Evolutionary conservation across 2,888 invertebrate species (phyloP), one percentile per base, ranked within the genome.

Genomic region (Agriopis marginaria): DNA sequence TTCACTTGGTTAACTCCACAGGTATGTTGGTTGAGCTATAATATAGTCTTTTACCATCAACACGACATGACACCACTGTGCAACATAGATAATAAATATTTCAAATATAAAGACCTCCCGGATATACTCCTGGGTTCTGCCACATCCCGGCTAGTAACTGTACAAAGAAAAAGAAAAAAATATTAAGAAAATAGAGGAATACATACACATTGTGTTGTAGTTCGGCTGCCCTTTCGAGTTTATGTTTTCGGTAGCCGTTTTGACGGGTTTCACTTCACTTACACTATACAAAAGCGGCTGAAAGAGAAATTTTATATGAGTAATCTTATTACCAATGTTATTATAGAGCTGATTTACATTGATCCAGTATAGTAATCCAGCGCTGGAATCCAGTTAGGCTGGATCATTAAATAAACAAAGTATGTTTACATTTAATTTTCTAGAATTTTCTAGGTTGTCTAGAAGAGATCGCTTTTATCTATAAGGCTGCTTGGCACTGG

Each of bases 191-290:
- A 69, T 68, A 74, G 76, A 79, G 70, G 17, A 23, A 87, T 92
- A 94, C 91, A 89, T 94, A 94, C 94, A 94, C 94, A 94, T 94
- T 64, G 93, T 93, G 83, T 86, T 90, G 91, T 94, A 94, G 86
- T 92, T 94, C 60, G 89, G 88, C 75, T 92, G 89, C 45, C 89
- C 89, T 80, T 90, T 87, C 45, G 86, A 73, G 77, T 89, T 92
- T 76, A 93, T 73, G 72, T 89, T 91, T 82, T 92, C 83, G 75
- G 91, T 80, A 79, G 88, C 92, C 93, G 90, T 93, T 89, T 89
- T 92, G 87, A 82, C 72, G 47, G 81, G 76, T 63, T 77, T 73
- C n/a, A 79, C 80, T 76, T 79, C 88, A 84, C 82, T 82, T 82
- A 77, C 80, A 70, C 69, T 50, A 47, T 51, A 45, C 64, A 74